These are phyloP conservation scores for Pygocentrus nattereri DNA, from an alignment of 2,797 vertebrate species.

Conservation along the genomic window DNA sequence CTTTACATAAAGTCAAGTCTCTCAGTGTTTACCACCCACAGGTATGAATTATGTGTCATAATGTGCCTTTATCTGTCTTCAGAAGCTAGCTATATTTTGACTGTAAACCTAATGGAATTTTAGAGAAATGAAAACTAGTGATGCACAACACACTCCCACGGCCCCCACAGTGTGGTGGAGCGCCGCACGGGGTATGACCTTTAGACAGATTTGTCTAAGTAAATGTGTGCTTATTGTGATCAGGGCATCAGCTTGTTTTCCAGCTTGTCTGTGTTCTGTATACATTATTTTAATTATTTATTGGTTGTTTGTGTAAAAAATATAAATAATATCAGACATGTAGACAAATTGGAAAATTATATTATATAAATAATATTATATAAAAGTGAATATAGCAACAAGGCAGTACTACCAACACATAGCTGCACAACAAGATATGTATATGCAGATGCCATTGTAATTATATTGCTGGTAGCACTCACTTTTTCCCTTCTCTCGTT, in stretches of 20 bases:
- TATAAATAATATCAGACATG: too few relatives aligned
- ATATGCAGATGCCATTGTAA: not conserved
- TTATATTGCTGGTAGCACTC: too few relatives aligned
- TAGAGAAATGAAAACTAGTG: not conserved
- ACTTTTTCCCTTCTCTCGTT: too few relatives aligned
- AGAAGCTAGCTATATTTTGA: not conserved
- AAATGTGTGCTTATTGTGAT: not conserved
- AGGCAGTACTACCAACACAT: too few relatives aligned
- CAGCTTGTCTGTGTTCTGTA: too few relatives aligned
- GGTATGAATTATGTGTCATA: slow-evolving; percentile 72
- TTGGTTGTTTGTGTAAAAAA: too few relatives aligned
- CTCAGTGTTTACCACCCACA: slow-evolving; percentile 98
- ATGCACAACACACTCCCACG: not conserved
- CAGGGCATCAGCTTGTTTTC: too few relatives aligned
- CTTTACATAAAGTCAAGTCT: slow-evolving; percentile 99
- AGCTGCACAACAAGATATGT: too few relatives aligned
- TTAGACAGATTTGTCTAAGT: not conserved
- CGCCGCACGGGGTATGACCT: not conserved
- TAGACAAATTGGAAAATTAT: too few relatives aligned
- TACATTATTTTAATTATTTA: too few relatives aligned
- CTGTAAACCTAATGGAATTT: not conserved
- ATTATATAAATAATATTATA: too few relatives aligned
- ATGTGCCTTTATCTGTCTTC: not conserved
- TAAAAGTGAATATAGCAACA: too few relatives aligned
- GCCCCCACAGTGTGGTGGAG: not conserved